These are phyloP conservation scores for Balaenoptera acutorostrata DNA, from an alignment of 2,113 vertebrate species.

Conservation along the genomic window DNA sequence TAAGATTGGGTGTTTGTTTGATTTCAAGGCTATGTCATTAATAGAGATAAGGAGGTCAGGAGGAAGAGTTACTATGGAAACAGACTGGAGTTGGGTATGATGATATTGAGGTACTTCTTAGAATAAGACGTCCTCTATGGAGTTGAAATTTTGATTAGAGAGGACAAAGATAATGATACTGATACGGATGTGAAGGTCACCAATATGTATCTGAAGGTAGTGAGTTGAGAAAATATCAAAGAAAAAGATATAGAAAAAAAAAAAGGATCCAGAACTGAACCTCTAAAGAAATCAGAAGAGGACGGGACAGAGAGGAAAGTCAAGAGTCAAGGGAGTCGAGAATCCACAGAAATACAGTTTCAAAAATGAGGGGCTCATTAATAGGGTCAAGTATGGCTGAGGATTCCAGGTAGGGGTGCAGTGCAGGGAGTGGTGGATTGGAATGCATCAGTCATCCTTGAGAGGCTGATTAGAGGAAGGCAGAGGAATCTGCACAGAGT, in stretches of 20 bases:
- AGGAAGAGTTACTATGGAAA: background rate
- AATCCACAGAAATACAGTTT: background rate
- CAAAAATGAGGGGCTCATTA: background rate
- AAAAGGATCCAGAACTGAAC: background rate
- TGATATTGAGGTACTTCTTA: background rate
- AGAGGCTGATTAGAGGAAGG: background rate
- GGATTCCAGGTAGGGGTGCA: background rate
- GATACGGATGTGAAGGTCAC: background rate
- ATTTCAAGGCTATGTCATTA: background rate
- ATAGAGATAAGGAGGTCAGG: background rate
- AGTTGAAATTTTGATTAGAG: background rate
- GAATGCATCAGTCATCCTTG: background rate
- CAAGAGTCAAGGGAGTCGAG: background rate
- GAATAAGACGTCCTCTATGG: background rate
- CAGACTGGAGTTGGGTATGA: background rate
- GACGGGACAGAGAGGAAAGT: background rate
- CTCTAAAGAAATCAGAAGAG: background rate
- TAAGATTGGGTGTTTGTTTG: background rate
- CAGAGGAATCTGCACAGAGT: too few relatives aligned
- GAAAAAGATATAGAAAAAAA: background rate
- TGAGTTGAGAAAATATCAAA: background rate
- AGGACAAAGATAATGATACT: background rate
- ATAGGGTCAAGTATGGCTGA: background rate
- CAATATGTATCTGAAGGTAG: background rate
- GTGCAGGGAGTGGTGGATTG: fast-evolving